phyloP scores from a whole-genome alignment of 1,140 invertebrate genomes.

The Thalassaphorura encarpata region DNA sequence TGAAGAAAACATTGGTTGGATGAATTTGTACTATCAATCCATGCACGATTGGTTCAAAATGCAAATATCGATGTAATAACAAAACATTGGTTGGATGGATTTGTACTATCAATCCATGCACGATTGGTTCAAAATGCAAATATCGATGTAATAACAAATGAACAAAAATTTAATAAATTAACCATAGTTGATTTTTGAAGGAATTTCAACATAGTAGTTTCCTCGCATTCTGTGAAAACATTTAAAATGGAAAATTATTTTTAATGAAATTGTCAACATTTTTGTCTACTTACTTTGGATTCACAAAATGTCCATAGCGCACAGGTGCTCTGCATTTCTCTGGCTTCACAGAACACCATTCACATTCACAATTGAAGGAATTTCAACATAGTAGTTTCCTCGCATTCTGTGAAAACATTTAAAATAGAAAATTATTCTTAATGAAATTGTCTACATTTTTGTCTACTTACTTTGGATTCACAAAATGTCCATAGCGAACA shows the following conservation, averaged over 20 bases:
- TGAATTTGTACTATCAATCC: background rate
- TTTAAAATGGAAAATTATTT: background rate
- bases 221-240: background rate
- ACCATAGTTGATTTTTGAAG: no score
- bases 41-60: background rate
- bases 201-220: background rate
- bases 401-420: background rate
- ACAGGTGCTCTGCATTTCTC: background rate
- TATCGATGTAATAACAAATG: background rate
- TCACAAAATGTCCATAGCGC: background rate
- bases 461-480: background rate
- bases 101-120: background rate
- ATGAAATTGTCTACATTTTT: background rate
- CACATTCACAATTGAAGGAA: background rate
- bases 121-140: background rate
- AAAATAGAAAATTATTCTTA: background rate
- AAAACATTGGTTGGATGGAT: background rate
- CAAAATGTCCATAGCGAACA: background rate
- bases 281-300: background rate
- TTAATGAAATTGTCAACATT: background rate
- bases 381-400: background rate
- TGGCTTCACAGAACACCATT: background rate
- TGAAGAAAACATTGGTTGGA: background rate
- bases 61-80: background rate
- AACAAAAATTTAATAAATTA: no score